phyloP scores from a whole-genome alignment of 1,140 invertebrate genomes.

The Theocolax elegans region DNA sequence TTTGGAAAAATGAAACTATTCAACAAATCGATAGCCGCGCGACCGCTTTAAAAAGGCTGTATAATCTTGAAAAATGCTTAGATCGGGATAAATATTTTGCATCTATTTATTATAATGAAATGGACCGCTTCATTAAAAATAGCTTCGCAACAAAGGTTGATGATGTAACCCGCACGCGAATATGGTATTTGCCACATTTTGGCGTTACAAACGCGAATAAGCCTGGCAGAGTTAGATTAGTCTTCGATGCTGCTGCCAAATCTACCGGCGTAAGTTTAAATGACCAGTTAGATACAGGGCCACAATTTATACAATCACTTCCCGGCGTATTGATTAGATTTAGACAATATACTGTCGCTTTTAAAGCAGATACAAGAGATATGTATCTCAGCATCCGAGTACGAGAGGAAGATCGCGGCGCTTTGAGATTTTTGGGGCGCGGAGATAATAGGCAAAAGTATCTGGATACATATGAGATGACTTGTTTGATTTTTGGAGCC shows the following conservation, averaged over 20 bases:
- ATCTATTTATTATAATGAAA: not conserved
- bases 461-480: constrained; percentile 48
- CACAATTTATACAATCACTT: not conserved
- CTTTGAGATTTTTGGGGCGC: not conserved
- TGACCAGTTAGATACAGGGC: not conserved
- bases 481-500: constrained; percentile 54
- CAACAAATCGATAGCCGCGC: not conserved
- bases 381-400: constrained; percentile 1
- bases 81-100: not conserved
- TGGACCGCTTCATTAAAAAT: not conserved
- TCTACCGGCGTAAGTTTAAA: not conserved
- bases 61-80: not conserved
- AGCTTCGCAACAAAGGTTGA: not conserved
- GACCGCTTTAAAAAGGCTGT: not conserved
- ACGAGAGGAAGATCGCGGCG: not conserved
- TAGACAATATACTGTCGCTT: too few relatives aligned
- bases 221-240: not conserved
- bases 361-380: too few relatives aligned
- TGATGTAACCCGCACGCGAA: not conserved
- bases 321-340: not conserved
- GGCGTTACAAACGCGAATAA: constrained; percentile 9
- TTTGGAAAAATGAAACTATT: not conserved
- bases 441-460: not conserved
- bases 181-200: not conserved
- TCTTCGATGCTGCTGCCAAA: constrained; percentile 6